Base-by-base conservation (phyloP, 2,888 invertebrate genomes). In the Nomada fabriciana region DNA sequence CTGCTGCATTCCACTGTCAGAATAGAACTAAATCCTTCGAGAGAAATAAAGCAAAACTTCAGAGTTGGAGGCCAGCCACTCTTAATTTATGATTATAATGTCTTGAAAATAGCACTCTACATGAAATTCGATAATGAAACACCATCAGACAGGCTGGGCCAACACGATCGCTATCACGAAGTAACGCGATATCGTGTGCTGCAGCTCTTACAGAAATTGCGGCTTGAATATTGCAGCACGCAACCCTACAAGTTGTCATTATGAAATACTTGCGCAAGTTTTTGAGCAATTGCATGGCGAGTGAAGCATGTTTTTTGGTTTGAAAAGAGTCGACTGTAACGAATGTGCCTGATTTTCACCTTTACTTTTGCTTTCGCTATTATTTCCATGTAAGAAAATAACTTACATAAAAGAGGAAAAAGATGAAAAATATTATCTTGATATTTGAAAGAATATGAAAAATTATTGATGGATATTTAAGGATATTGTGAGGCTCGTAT, bases 91-190 rank as follows among this genome's bases (percentile, higher is more conserved):
- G 67, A 42, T 70, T 36, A 80, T 82, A 80, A 80, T 80, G 74
- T 69, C 61, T 42, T 63, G 80, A 70, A 80, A 81, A 82, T 76
- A 82, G 80, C 70, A 68, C 71, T 81, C 72, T 68, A 81, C 73
- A 69, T 47, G 70, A 53, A 25, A 53, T 72, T 70, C 60, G 81
- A 73, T 72, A 81, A 82, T 72, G 82, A 82, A 80, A 75, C 76
- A 72, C 64, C 71, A 64, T 80, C 74, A 25, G 72, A 25, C n/a
- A 36, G 29, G 60, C 67, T 61, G 55, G 29, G 65, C 80, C 25
- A 68, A 71, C 64, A 60, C 43, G 76, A 82, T 82, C 67, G 55
- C 75, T 53, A 60, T 67, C 74, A 18, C 57, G 65, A 11, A 36
- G 68, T 71, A 80, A 82, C 65, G 57, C 60, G 81, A 80, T 81